Evolutionary conservation across 1,140 invertebrate genomes (phyloP), one percentile per base, ranked within the genome.

Genomic region (Zaprionus inermis): DNA sequence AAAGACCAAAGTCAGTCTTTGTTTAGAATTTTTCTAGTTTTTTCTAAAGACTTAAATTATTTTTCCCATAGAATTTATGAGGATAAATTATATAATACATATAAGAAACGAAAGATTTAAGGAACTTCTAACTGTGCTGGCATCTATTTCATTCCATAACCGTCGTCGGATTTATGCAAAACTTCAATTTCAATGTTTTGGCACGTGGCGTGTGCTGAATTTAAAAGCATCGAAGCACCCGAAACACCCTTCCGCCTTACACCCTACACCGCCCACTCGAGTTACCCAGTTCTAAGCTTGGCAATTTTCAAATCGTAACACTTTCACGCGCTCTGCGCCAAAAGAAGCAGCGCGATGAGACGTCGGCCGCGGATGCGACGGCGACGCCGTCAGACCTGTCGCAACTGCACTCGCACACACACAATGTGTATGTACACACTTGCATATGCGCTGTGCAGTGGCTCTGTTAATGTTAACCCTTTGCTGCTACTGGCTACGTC

Each of bases 241-340:
- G 3, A 28, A 3, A 28, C 24, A 14, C 30, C 28, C 12, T 4
- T 24, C 16, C 38, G 6, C 11, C 30, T 0, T 9, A 5, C 55
- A 9, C 41, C 63, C 41, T 28, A 28, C 24, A n/a, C 52, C 44
- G 3, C 12, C 51, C 75, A 72, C 72, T 76, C 83, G 79, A 75
- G 83, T 88, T 88, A 88, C 83, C 79, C 84, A 88, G 77, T 88
- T 88, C 83, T 88, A 88, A 88, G 83, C 73, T 88, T 66, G 59
- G 63, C 65, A 72, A 66, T 88, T 76, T 88, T 76, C 70, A 79
- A 88, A 88, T 88, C 83, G 84, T 88, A 88, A 88, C 83, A 88
- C 83, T 88, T 88, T 88, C 80, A 61, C 83, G 84, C 76, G 67
- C 66, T 74, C 41, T 34, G 54, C 64, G 16, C 67, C 70, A 83